Base-by-base conservation (phyloP, 2,797 vertebrate species). In the Erpetoichthys calabaricus region DNA sequence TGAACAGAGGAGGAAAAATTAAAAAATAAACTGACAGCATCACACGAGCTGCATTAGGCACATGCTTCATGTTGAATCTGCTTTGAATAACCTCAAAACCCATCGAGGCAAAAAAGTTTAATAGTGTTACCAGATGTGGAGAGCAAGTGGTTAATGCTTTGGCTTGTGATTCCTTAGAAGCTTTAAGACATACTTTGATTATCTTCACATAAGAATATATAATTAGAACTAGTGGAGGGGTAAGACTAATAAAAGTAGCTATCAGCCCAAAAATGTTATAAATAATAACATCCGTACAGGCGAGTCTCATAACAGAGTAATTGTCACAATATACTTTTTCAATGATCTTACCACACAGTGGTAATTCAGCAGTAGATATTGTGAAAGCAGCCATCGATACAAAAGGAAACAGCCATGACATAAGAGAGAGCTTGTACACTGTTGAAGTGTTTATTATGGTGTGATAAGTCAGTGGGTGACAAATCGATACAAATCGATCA, bases 81-180 rank as follows among this genome's bases (percentile, higher is more conserved):
- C 63, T 64, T 54, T 67, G 66, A 58, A 66, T 42, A 3, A 70
- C 53, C 61, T 68, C 65, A 65, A 64, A 66, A 53, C 62, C 63
- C 43, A 57, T 45, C 25, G 59, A 62, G 5, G 68, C 4, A n/a
- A 57, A 66, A 55, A 59, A 72, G 53, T 66, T 72, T 1, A 63
- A n/a, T 5, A 72, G 51, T 5, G 66, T 55, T 4, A 72, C 25
- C 57, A 72, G 54, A 8, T 72, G 68, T 43, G 67, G 66, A 4
- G 9, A 60, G 42, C 70, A 70, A n/a, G 70, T 72, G 7, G 63
- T 64, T 6, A 72, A n/a, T 4, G 70, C 68, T 68, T 66, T 70
- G 7, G n/a, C 56, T 47, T 60, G 55, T 8, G 61, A 62, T 47
- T 66, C 51, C 53, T 52, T 70, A 46, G 66, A 59, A 43, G 65